Evolutionary conservation across 2,797 vertebrate genomes (phyloP).

Genomic region (Peromyscus attwateri): DNA sequence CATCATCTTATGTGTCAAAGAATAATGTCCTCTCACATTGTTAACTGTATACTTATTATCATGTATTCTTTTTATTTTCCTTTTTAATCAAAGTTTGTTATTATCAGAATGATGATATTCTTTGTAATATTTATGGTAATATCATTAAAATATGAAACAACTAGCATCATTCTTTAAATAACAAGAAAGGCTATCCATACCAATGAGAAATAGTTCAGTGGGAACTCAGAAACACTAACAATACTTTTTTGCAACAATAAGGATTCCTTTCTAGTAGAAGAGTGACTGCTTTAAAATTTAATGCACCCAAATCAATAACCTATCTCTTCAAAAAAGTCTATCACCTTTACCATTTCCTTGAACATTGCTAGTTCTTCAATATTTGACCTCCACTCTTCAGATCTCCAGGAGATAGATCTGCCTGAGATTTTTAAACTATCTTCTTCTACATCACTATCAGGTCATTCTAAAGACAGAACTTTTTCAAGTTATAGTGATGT

Average conservation of each 20-base stretch:
- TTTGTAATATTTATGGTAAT: conserved; percentile 62
- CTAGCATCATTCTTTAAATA: conserved; percentile 51
- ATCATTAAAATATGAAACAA: conserved; percentile 40
- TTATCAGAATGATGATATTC: conserved; percentile 48
- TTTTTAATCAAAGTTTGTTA: conserved; percentile 50
- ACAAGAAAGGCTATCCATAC: neutral
- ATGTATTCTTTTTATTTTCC: conserved; percentile 6
- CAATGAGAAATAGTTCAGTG: neutral
- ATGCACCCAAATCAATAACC: neutral
- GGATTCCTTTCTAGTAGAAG: neutral
- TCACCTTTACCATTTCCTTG: neutral
- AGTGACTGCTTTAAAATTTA: neutral
- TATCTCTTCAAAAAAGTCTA: conserved; percentile 33
- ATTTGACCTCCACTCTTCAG: neutral
- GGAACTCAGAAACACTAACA: neutral
- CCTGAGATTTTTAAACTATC: neutral
- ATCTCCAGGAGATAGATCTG: neutral
- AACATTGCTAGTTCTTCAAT: conserved; percentile 10
- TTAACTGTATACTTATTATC: conserved; percentile 51
- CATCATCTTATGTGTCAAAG: conserved; percentile 23
- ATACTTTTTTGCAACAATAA: neutral
- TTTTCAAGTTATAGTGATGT: neutral
- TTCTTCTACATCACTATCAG: neutral
- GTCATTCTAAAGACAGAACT: neutral
- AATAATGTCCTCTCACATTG: conserved; percentile 52